Evolutionary conservation across 2,888 invertebrate genomes (phyloP).

Genomic region (Metopia argyrocephala): DNA sequence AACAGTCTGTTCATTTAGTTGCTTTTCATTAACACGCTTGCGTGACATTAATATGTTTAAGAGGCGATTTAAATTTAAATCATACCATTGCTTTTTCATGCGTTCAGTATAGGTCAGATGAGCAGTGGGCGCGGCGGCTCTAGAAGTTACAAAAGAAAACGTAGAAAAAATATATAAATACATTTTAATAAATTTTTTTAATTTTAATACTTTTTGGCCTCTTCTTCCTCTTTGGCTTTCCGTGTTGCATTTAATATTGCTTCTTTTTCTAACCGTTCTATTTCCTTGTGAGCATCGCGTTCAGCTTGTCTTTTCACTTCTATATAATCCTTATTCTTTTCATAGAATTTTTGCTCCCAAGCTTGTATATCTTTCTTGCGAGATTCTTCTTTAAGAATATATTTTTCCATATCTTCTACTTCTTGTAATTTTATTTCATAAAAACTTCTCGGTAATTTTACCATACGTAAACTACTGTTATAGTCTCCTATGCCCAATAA

Average conservation of each 20-base stretch:
- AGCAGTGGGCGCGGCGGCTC: conserved; percentile 42
- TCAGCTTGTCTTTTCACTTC: conserved; percentile 76
- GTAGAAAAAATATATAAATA: neutral
- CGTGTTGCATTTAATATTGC: conserved; percentile 68
- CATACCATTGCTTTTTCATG: conserved; percentile 80
- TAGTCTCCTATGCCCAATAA: conserved; percentile 85
- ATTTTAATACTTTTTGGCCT: conserved; percentile 59
- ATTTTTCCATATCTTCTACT: conserved; percentile 76
- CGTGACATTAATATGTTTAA: conserved; percentile 76
- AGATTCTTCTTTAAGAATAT: conserved; percentile 79
- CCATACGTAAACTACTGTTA: conserved; percentile 84
- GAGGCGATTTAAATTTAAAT: conserved; percentile 83
- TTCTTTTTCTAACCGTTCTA: conserved; percentile 76
- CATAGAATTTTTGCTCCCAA: conserved; percentile 83
- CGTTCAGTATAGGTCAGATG: conserved; percentile 70
- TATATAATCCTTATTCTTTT: conserved; percentile 75
- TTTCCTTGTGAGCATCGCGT: conserved; percentile 80
- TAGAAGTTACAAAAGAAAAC: neutral
- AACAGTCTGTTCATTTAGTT: conserved; percentile 81
- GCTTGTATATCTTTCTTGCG: conserved; percentile 73
- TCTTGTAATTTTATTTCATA: conserved; percentile 79
- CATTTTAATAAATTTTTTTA: neutral
- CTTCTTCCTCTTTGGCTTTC: conserved; percentile 68
- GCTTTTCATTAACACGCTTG: conserved; percentile 76
- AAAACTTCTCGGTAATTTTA: conserved; percentile 81